Conservation (phyloP, 1,140 invertebrate species). For the Ptiloglossa arizonensis region DNA sequence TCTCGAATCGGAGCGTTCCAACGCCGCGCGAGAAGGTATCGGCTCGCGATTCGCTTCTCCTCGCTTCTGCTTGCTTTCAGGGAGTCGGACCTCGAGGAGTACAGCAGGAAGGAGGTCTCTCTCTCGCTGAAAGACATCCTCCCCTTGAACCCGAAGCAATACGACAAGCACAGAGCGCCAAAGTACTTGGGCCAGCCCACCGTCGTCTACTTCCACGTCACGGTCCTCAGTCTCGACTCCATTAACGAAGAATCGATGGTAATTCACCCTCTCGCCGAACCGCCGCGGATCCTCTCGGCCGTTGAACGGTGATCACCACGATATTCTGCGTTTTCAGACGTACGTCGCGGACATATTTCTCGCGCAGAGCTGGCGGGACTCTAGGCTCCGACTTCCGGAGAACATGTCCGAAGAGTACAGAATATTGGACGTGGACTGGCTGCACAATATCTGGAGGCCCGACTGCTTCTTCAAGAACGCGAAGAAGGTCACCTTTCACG, state of each 20-base stretch:
- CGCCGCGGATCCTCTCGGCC: too few species aligned
- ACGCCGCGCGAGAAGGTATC: background rate
- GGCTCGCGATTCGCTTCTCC: constrained; percentile 45
- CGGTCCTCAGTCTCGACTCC: constrained; percentile 92
- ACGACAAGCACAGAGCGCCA: constrained; percentile 94
- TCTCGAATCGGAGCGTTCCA: background rate
- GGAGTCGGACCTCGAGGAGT: constrained; percentile 77
- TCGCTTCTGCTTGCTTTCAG: constrained; percentile 64
- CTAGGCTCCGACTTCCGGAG: constrained; percentile 91
- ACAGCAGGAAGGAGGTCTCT: constrained; percentile 77
- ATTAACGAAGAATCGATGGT: constrained; percentile 97
- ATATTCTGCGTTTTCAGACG: too few species aligned
- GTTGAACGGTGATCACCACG: too few species aligned
- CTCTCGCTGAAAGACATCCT: constrained; percentile 91
- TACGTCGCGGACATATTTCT: constrained; percentile 96
- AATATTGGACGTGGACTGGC: constrained; percentile 94
- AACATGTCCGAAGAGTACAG: constrained; percentile 96
- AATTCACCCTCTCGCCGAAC: constrained; percentile 75
- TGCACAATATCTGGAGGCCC: constrained; percentile 94
- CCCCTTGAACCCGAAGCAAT: constrained; percentile 91
- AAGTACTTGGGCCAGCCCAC: constrained; percentile 92
- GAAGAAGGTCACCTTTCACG: constrained; percentile 95
- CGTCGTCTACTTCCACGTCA: constrained; percentile 94
- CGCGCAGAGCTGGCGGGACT: constrained; percentile 95
- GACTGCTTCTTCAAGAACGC: constrained; percentile 97